phyloP scores from a whole-genome alignment of 2,888 invertebrate genomes.

The Apotomis turbidana region DNA sequence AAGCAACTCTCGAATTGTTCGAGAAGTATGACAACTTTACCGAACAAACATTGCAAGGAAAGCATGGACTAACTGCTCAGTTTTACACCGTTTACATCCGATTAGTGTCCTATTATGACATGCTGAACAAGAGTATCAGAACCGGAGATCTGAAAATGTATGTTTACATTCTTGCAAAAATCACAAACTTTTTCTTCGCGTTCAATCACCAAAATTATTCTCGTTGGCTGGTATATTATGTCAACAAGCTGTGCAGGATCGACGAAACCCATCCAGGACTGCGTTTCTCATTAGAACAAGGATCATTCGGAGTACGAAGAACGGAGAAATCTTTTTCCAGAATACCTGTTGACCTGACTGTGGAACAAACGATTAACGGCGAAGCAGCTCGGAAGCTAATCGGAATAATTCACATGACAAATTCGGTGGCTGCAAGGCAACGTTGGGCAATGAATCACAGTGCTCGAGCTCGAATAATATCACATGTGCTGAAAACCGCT shows the following conservation, averaged over 20 bases:
- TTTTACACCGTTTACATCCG: neutral
- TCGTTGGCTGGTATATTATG: neutral
- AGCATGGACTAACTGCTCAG: neutral
- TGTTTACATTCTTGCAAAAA: neutral
- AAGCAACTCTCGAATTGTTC: neutral
- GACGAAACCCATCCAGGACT: neutral
- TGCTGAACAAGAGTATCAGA: neutral
- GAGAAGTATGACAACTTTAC: neutral
- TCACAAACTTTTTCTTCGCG: neutral
- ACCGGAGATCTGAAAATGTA: neutral
- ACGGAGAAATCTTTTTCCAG: neutral
- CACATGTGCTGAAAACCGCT: no score
- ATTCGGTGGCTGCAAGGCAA: neutral
- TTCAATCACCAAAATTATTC: neutral
- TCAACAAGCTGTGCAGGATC: neutral
- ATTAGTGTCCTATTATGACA: neutral
- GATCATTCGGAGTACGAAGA: neutral
- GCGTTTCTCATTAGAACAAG: neutral
- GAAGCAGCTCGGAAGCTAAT: neutral
- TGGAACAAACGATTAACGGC: neutral
- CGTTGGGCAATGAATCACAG: neutral
- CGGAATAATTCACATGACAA: neutral
- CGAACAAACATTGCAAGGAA: neutral
- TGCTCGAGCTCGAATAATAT: no score
- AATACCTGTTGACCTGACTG: neutral